A percentile compares a stretch with the other conserved stretches of the same genome.
phyloP scores from a whole-genome alignment of 2,797 vertebrate genomes.

The Megaceryle alcyon region DNA sequence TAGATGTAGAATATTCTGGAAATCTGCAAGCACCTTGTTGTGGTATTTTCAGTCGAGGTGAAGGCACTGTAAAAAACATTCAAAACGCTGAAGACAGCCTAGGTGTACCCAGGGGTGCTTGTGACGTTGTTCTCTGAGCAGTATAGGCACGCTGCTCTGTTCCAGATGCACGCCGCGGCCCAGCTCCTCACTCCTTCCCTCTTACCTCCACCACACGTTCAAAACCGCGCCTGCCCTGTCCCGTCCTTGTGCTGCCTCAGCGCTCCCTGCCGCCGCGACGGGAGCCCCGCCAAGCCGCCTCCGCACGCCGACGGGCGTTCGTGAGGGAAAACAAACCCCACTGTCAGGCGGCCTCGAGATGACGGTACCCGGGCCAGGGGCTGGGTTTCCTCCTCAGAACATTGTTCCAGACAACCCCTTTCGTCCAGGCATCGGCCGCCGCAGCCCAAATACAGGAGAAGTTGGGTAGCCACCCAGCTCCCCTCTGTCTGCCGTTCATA shows the following conservation, averaged over 20 bases:
- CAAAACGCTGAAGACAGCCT: neutral
- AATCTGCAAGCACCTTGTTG: neutral
- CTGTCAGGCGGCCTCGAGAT: neutral
- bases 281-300: neutral
- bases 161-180: neutral
- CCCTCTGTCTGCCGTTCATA: fast-evolving
- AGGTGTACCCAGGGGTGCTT: neutral
- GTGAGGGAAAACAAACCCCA: neutral
- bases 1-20: fast-evolving
- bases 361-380: neutral
- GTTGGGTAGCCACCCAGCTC: too few relatives aligned
- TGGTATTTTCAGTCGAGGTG: neutral
- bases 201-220: neutral
- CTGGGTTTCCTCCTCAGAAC: neutral
- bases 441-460: neutral
- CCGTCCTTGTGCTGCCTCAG: neutral
- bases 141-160: neutral
- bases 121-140: fast-evolving
- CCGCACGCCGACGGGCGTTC: neutral
- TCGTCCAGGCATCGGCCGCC: neutral
- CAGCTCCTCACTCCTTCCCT: neutral
- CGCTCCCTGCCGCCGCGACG: neutral
- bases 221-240: neutral
- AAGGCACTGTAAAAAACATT: neutral
- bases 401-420: neutral